Evolutionary conservation across 2,888 invertebrate species (phyloP).

Genomic region (Heteropelma amictum): DNA sequence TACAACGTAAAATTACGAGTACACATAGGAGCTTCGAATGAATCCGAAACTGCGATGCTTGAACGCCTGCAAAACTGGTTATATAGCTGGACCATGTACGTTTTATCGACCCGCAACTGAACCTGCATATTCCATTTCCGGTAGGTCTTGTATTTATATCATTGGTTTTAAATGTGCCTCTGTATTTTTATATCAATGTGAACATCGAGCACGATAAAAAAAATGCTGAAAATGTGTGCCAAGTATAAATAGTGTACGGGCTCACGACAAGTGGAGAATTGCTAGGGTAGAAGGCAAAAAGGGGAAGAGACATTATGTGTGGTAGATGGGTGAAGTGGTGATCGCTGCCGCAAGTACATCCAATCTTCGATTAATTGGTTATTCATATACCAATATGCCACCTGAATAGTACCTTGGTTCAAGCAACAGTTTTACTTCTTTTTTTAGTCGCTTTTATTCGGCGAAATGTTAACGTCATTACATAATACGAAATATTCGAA

Average conservation of each 20-base stretch:
- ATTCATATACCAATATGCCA: slow-evolving; percentile 58
- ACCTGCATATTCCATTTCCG: slow-evolving; percentile 36
- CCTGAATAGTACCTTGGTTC: slow-evolving; percentile 65
- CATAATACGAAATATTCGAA: too few relatives aligned
- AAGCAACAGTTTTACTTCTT: slow-evolving; percentile 65
- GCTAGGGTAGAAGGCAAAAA: slow-evolving; percentile 5
- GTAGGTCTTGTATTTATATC: slow-evolving; percentile 11
- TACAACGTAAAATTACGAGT: neutral
- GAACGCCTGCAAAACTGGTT: slow-evolving; percentile 1
- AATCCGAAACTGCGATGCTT: slow-evolving; percentile 3
- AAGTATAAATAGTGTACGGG: slow-evolving; percentile 68
- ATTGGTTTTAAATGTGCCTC: neutral
- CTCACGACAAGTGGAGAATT: slow-evolving; percentile 38
- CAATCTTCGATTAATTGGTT: slow-evolving; percentile 73
- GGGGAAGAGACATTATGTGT: slow-evolving; percentile 39
- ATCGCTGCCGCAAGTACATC: slow-evolving; percentile 59
- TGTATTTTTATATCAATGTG: neutral
- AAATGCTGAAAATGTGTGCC: slow-evolving; percentile 66
- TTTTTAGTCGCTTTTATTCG: too few relatives aligned
- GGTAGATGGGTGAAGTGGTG: slow-evolving; percentile 46
- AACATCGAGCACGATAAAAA: slow-evolving; percentile 13
- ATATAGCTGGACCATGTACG: neutral
- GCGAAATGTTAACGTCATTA: too few relatives aligned
- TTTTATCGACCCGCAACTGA: slow-evolving; percentile 4
- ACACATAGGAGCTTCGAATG: neutral